A percentile compares a stretch with the other conserved stretches of the same genome.
Evolutionary conservation across 92 coral and sea anemone species (phyloP).

Genomic region (Virgularia gustaviana): DNA sequence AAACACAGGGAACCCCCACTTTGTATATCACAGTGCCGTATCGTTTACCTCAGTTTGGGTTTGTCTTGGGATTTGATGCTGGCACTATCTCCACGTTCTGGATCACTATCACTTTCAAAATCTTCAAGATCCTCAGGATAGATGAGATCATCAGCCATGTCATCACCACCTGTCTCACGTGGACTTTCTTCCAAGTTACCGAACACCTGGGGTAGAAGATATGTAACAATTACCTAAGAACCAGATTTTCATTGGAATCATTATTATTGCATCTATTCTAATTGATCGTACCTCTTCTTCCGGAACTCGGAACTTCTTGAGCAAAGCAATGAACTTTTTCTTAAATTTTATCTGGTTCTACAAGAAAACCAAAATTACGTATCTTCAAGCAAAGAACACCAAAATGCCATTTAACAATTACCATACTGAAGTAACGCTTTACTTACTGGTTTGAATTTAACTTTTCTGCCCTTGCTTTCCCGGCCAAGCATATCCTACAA

Average conservation of each 20-base stretch:
- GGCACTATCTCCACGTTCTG: conserved; percentile 73
- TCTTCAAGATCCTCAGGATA: conserved; percentile 78
- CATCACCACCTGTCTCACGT: conserved; percentile 65
- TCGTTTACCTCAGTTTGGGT: conserved; percentile 75
- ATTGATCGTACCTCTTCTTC: conserved; percentile 85
- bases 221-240: conserved; percentile 12
- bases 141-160: conserved; percentile 67
- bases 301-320: conserved; percentile 89
- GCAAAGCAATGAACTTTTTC: conserved; percentile 85
- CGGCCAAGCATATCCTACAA: conserved; percentile 57
- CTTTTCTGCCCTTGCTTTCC: conserved; percentile 54
- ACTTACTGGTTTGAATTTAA: conserved; percentile 27
- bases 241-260: conserved; percentile 34
- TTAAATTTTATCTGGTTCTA: conserved; percentile 96
- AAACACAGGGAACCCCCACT: no score
- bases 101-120: conserved; percentile 79
- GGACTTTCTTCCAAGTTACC: conserved; percentile 84
- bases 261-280: no score
- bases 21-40: no score
- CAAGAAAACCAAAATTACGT: no score
- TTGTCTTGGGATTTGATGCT: conserved; percentile 92
- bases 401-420: no score
- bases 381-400: no score
- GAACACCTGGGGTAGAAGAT: conserved; percentile 47
- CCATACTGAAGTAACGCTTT: no score